A percentile compares a stretch with the other conserved stretches of the same genome.
Conservation (phyloP, 2,113 vertebrate genomes). For the Promerops cafer region DNA sequence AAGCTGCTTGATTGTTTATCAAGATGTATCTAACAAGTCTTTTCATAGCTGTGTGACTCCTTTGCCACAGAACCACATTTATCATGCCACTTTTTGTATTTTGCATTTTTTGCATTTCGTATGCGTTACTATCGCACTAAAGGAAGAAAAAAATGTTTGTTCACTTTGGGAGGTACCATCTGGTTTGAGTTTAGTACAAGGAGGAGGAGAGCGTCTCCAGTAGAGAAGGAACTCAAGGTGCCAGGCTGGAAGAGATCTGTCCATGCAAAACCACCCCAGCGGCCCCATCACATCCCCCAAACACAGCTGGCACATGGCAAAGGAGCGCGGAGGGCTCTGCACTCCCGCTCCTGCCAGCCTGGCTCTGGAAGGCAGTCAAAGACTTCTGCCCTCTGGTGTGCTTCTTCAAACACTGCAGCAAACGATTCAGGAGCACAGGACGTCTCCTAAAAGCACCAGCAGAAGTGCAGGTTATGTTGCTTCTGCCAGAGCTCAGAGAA, state of each 20-base stretch:
- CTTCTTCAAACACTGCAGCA: not conserved
- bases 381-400: not conserved
- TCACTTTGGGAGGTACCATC: not conserved
- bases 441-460: accelerated
- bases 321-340: accelerated
- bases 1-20: not conserved
- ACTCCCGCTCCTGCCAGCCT: accelerated
- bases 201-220: not conserved
- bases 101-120: not conserved
- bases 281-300: not conserved
- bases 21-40: not conserved
- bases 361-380: not conserved
- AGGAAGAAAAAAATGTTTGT: not conserved
- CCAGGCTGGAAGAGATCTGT: not conserved
- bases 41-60: not conserved
- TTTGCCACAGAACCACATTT: not conserved
- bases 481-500: not conserved
- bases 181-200: not conserved
- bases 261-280: not conserved
- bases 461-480: not conserved
- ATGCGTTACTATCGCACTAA: not conserved
- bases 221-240: not conserved
- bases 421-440: not conserved
- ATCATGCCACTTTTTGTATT: not conserved
- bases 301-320: not conserved